phyloP scores from a whole-genome alignment of 2,113 vertebrate species.

The Anolis carolinensis region DNA sequence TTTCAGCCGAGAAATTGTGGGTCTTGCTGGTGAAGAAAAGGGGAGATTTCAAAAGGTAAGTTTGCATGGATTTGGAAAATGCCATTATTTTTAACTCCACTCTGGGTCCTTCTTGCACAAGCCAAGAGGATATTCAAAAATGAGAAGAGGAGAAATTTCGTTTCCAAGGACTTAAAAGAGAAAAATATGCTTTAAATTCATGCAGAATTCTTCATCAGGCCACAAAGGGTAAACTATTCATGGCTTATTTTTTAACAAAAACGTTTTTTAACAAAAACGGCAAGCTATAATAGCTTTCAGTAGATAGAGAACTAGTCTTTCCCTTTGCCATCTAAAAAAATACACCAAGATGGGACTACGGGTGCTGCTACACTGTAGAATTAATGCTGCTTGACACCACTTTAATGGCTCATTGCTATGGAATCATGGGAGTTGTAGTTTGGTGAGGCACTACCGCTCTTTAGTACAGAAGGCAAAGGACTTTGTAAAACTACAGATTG shows the following conservation, averaged over 20 bases:
- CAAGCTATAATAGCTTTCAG: not conserved
- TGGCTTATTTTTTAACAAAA: not conserved
- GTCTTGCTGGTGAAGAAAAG: not conserved
- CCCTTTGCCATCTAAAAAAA: not conserved
- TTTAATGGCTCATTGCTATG: too few species aligned
- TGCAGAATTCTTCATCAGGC: not conserved
- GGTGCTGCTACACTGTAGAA: too few species aligned
- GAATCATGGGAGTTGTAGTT: too few species aligned
- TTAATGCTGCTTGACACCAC: too few species aligned
- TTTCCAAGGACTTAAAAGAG: not conserved
- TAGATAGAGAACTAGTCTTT: too few species aligned
- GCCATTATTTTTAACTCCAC: not conserved
- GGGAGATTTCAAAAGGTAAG: constrained; percentile 11
- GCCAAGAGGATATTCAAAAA: too few species aligned
- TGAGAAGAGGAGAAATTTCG: not conserved
- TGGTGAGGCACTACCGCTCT: too few species aligned
- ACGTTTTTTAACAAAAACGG: not conserved
- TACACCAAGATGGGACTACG: too few species aligned
- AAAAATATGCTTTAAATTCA: not conserved
- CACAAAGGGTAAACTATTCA: too few species aligned
- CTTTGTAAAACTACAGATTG: too few species aligned
- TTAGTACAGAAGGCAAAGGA: too few species aligned
- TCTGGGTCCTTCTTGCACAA: not conserved
- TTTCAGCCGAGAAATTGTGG: not conserved
- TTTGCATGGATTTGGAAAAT: not conserved